phyloP scores from a whole-genome alignment of 2,113 vertebrate species.

The Gopherus evgoodei region DNA sequence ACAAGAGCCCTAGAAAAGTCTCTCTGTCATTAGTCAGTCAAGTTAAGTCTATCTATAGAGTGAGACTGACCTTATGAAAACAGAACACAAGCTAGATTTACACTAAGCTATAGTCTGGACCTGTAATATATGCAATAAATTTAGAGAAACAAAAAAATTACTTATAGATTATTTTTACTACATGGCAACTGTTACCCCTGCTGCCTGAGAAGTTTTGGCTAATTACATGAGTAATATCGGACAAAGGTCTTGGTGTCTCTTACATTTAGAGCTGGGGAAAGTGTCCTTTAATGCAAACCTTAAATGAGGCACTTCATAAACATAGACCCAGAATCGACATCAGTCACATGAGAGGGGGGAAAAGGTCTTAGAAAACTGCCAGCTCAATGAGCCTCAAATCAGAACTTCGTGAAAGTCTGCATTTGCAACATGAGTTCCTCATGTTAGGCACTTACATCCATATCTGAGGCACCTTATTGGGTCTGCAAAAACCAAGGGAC shows the following conservation, averaged over 20 bases:
- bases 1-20: background rate
- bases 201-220: conserved; percentile 56
- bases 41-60: background rate
- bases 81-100: background rate
- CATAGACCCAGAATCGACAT: conserved; percentile 52
- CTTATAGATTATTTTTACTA: conserved; percentile 56
- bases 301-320: background rate
- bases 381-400: conserved; percentile 33
- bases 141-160: conserved; percentile 24
- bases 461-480: accelerated
- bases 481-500: accelerated
- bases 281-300: background rate
- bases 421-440: background rate
- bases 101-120: background rate
- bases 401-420: conserved; percentile 12
- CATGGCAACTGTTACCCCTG: conserved; percentile 54
- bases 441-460: background rate
- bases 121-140: conserved; percentile 6
- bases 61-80: background rate
- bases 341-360: conserved; percentile 63
- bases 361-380: conserved; percentile 40
- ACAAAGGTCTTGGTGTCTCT: conserved; percentile 50
- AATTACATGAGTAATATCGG: conserved; percentile 26
- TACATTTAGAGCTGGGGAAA: conserved; percentile 1
- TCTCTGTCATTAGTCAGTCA: background rate